Conservation (phyloP, 2,113 vertebrate species). For the Odocoileus virginianus region DNA sequence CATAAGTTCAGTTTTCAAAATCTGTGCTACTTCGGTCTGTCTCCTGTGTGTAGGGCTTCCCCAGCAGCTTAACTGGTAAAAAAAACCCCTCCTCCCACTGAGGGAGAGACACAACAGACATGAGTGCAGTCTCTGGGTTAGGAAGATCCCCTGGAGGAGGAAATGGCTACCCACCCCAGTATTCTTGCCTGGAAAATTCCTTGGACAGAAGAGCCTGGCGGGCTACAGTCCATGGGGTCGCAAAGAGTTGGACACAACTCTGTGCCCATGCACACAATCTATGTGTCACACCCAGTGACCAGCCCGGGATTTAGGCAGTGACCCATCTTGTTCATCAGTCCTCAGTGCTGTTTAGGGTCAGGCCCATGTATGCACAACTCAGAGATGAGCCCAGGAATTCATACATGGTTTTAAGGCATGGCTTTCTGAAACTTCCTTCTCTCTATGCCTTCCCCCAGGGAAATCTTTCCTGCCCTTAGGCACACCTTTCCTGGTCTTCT, state of each 20-base stretch:
- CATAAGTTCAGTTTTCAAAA: background rate
- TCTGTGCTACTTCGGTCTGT: background rate
- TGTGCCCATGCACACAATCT: background rate
- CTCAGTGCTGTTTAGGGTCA: background rate
- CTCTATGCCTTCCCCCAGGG: background rate
- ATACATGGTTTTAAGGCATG: background rate
- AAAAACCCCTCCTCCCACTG: background rate
- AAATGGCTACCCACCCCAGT: background rate
- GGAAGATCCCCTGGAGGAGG: background rate
- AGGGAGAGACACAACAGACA: background rate
- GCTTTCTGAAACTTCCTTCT: background rate
- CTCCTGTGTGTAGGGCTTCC: background rate
- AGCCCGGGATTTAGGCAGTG: background rate
- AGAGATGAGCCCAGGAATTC: background rate
- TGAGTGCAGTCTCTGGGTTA: background rate
- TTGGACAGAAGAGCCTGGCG: background rate
- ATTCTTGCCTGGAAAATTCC: background rate
- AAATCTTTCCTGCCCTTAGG: background rate
- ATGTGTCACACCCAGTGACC: background rate
- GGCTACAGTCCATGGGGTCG: background rate
- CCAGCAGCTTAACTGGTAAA: background rate
- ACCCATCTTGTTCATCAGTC: background rate
- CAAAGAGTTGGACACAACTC: background rate
- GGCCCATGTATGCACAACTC: background rate
- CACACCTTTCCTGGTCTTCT: background rate